These are phyloP conservation scores for Lepidotrigona ventralis DNA, from an alignment of 1,140 invertebrate genomes.

Conservation along the genomic window DNA sequence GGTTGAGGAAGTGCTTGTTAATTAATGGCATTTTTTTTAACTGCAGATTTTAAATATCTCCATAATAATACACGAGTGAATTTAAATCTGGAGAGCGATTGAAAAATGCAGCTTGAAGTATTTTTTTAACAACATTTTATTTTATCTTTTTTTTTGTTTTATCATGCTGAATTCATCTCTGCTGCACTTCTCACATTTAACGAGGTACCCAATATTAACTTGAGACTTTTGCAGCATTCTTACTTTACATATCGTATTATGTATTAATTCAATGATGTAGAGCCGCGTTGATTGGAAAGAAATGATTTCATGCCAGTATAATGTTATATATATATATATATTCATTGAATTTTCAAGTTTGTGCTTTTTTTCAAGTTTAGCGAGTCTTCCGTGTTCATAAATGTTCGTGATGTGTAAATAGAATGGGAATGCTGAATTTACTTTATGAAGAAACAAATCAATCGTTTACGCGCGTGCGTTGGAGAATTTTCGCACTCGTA, in stretches of 20 bases:
- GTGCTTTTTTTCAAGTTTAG: slow-evolving; percentile 8
- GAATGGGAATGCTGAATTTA: slow-evolving; percentile 10
- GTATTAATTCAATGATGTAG: neutral
- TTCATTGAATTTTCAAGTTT: neutral
- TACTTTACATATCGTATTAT: neutral
- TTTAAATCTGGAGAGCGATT: neutral
- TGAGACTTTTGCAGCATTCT: slow-evolving; percentile 37
- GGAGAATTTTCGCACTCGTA: neutral
- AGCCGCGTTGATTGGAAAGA: neutral
- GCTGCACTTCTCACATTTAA: neutral
- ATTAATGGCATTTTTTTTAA: neutral
- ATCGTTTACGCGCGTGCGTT: slow-evolving; percentile 3
- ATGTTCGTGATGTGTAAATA: slow-evolving; percentile 34
- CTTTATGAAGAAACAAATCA: neutral
- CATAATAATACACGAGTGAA: neutral
- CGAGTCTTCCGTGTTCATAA: slow-evolving; percentile 36
- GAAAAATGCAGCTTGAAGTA: neutral
- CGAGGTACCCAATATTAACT: slow-evolving; percentile 12
- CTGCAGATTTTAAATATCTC: neutral
- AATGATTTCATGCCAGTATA: neutral
- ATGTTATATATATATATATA: neutral
- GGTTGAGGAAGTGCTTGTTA: neutral
- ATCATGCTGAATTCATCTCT: neutral
- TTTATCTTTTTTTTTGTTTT: neutral
- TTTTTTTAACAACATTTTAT: neutral